Percentiles rank a stretch among this genome's conserved stretches.
These are phyloP conservation scores for Natrix natrix DNA, from an alignment of 2,797 vertebrate genomes.

Conservation along the genomic window DNA sequence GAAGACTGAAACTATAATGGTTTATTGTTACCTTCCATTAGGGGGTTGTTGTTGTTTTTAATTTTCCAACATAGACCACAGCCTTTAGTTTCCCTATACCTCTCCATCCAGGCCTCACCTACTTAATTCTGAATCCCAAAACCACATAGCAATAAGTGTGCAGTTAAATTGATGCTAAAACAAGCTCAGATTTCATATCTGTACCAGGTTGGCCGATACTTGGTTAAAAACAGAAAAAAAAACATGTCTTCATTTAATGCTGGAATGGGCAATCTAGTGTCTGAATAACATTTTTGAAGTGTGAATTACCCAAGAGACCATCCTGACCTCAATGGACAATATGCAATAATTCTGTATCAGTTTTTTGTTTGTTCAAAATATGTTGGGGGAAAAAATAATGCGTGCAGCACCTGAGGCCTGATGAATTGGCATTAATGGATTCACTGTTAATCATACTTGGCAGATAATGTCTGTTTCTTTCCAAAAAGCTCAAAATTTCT, in stretches of 20 bases:
- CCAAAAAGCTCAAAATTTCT: background rate
- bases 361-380: background rate
- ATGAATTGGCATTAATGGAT: conserved; percentile 7
- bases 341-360: background rate
- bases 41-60: background rate
- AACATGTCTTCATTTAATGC: background rate
- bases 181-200: background rate
- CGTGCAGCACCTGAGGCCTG: background rate
- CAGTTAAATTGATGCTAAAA: background rate
- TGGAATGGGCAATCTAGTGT: background rate
- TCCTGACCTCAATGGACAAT: background rate
- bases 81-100: background rate
- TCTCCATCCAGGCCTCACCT: background rate
- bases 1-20: background rate
- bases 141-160: background rate
- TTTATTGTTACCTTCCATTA: background rate
- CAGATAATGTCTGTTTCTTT: background rate
- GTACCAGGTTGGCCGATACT: background rate
- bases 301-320: background rate
- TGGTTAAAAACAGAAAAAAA: background rate
- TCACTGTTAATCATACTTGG: background rate
- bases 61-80: background rate
- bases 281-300: background rate
- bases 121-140: background rate
- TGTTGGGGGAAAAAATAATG: background rate